These are phyloP conservation scores for Pheosia gnoma DNA, from an alignment of 2,888 invertebrate species.

Conservation along the genomic window DNA sequence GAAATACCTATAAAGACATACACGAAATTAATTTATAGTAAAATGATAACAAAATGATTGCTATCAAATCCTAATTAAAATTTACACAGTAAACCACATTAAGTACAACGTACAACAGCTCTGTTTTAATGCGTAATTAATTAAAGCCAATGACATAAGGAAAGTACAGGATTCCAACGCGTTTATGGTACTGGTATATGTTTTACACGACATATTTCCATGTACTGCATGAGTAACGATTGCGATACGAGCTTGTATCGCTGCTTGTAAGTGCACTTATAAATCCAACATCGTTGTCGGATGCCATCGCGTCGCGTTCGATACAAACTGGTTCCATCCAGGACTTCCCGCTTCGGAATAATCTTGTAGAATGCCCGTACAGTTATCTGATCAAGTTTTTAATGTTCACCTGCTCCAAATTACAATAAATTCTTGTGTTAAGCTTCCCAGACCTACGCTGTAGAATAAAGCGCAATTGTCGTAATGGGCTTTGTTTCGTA, in stretches of 20 bases:
- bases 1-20: no score
- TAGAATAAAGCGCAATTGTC: constrained; percentile 13
- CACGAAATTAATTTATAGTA: no score
- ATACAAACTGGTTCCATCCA: constrained; percentile 74
- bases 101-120: constrained; percentile 31
- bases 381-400: constrained; percentile 54
- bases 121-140: constrained; percentile 56
- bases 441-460: constrained; percentile 15
- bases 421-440: constrained; percentile 24
- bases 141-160: constrained; percentile 63
- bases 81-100: no score
- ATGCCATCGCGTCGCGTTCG: constrained; percentile 75
- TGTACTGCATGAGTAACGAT: constrained; percentile 44
- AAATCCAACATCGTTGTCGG: constrained; percentile 64
- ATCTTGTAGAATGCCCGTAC: constrained; percentile 75
- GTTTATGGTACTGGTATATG: constrained; percentile 51
- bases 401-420: constrained; percentile 36
- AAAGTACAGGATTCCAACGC: constrained; percentile 57
- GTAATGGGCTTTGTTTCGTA: constrained; percentile 24
- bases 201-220: constrained; percentile 54
- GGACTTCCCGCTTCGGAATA: constrained; percentile 72
- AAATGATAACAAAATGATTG: no score
- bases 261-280: constrained; percentile 63
- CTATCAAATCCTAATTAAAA: no score
- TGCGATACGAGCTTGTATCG: constrained; percentile 38